Base-by-base conservation (phyloP, 1,140 invertebrate species). In the Frieseomelitta varia region DNA sequence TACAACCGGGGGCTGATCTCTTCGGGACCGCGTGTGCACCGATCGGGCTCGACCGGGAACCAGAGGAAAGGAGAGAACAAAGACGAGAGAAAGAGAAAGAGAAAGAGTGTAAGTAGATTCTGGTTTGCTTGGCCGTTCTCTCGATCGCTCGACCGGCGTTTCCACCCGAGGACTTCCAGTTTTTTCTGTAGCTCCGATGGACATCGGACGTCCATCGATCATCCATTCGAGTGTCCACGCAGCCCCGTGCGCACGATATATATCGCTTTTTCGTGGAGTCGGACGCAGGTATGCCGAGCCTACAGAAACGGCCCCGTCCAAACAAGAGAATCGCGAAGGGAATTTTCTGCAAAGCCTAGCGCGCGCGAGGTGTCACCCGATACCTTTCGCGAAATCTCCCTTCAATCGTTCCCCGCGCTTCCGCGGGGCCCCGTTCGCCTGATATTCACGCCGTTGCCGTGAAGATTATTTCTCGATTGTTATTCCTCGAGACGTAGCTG, bases 191-290 rank as follows among this genome's bases (percentile, higher is more conserved):
- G 24, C 15, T 34, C 39, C 39, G 39, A 47, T 47, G 39, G 27
- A 53, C 56, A 77, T 85, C 74, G 92, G 91, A 91, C 90, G 90
- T 91, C 85, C 78, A 93, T 93, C 92, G 91, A 93, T 93, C 93
- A 93, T 93, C 86, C 90, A 84, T 82, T 77, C 72, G 65, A 68
- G n/a, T 53, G 27, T 34, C n/a, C 15, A 58, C 73, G 65, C 69
- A n/a, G 78, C 15, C 68, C 61, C 47, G n/a, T n/a, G 73, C 78
- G 77, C 51, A 67, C 73, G 79, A 19, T 47, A 63, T 47, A 63
- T 85, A 87, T 89, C 71, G 88, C 85, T 93, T 93, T 92, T 92
- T 93, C 88, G 89, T 85, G 87, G 81, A 79, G 77, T 71, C n/a
- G 67, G 8, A 65, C 39, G 73, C 88, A 87, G 85, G 79, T 89